Percentiles rank a stretch among this genome's conserved stretches.
These are phyloP conservation scores for Drosophila orosa DNA, from an alignment of 1,140 invertebrate genomes.

Conservation along the genomic window DNA sequence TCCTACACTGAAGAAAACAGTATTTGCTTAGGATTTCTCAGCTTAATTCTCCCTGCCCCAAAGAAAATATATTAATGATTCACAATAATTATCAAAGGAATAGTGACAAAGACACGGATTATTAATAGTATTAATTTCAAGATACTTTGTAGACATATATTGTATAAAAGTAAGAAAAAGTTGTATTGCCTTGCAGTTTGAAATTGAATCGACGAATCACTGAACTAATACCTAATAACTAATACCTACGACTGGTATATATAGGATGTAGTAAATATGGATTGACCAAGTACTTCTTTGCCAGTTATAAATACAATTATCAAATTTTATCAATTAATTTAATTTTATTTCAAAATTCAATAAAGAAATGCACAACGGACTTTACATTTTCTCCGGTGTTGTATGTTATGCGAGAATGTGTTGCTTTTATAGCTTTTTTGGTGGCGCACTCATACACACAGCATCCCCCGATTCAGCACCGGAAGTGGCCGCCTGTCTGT, in stretches of 20 bases:
- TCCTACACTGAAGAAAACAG: neutral
- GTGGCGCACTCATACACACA: constrained; percentile 17
- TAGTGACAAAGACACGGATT: neutral
- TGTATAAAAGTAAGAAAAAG: too few relatives aligned
- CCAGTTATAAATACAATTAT: too few relatives aligned
- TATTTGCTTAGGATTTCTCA: neutral
- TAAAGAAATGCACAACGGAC: too few relatives aligned
- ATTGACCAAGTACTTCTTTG: too few relatives aligned
- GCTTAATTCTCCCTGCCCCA: fast-evolving
- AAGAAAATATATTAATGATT: neutral
- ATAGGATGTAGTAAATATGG: too few relatives aligned
- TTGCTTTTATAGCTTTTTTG: constrained; percentile 15
- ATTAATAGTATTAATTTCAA: neutral
- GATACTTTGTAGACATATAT: too few relatives aligned
- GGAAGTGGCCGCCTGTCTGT: constrained; percentile 17
- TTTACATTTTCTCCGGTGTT: neutral
- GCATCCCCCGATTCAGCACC: constrained; percentile 48
- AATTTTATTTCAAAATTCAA: too few relatives aligned
- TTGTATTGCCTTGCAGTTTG: too few relatives aligned
- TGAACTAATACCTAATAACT: too few relatives aligned
- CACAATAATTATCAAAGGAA: neutral
- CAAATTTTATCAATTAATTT: too few relatives aligned
- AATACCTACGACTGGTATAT: too few relatives aligned
- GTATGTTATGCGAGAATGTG: constrained; percentile 1
- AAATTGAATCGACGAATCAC: too few relatives aligned